phyloP scores from a whole-genome alignment of 2,888 invertebrate genomes.

The Cybosia mesomella region DNA sequence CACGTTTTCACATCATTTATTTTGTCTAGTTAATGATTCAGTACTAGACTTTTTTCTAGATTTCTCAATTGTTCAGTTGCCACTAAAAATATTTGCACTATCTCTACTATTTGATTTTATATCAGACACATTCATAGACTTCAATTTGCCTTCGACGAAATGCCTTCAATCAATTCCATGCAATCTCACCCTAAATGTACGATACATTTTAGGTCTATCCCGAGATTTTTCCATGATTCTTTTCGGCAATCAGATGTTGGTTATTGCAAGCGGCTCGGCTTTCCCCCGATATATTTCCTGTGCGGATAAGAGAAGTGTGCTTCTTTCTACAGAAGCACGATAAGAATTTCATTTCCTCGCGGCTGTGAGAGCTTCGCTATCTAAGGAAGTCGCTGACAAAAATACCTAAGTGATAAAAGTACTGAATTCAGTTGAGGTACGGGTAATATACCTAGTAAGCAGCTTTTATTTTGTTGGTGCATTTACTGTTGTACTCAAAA shows the following conservation, averaged over 20 bases:
- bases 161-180: constrained; percentile 37
- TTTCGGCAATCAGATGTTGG: constrained; percentile 79
- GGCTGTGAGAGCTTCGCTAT: constrained; percentile 79
- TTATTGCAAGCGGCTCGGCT: constrained; percentile 70
- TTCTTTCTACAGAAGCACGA: constrained; percentile 81
- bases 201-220: constrained; percentile 63
- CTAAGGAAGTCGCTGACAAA: constrained; percentile 84
- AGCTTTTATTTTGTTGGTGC: constrained; percentile 57
- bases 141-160: constrained; percentile 15
- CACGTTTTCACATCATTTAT: constrained; percentile 41
- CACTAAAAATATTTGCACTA: constrained; percentile 3
- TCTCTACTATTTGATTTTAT: background rate
- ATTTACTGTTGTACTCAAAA: constrained; percentile 32
- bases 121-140: background rate
- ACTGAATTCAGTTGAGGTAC: constrained; percentile 76
- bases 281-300: constrained; percentile 82
- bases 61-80: constrained; percentile 20
- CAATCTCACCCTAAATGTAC: constrained; percentile 55
- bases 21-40: constrained; percentile 36
- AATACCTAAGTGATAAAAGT: constrained; percentile 85
- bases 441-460: constrained; percentile 62
- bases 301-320: constrained; percentile 82
- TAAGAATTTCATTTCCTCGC: constrained; percentile 87
- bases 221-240: constrained; percentile 72
- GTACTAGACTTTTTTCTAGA: constrained; percentile 30